A percentile compares a stretch with the other conserved stretches of the same genome.
Evolutionary conservation across 2,113 vertebrate species (phyloP).

Genomic region (Dicaeum eximium): DNA sequence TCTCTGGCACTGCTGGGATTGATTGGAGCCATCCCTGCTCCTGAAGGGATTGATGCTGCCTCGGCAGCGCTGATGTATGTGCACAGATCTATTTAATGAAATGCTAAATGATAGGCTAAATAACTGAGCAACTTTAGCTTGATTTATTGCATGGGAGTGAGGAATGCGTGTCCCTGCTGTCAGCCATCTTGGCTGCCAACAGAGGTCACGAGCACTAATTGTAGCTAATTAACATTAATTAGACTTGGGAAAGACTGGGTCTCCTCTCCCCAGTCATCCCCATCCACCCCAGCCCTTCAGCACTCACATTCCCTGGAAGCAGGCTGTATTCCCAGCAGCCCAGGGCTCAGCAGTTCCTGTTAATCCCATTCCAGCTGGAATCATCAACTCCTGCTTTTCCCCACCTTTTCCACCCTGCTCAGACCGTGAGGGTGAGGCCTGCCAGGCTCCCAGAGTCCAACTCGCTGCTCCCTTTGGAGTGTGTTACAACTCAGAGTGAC

Average conservation of each 20-base stretch:
- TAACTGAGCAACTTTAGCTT: slow-evolving; percentile 18
- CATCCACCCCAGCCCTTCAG: not conserved
- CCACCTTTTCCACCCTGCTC: not conserved
- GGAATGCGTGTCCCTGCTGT: not conserved
- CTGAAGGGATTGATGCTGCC: not conserved
- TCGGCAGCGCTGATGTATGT: not conserved
- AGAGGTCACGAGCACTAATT: not conserved
- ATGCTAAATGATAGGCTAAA: slow-evolving; percentile 43
- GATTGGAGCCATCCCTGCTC: not conserved
- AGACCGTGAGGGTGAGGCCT: rapidly evolving
- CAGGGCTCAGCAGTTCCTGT: not conserved
- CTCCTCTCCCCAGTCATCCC: not conserved
- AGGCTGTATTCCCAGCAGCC: not conserved
- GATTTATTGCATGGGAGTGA: slow-evolving; percentile 20
- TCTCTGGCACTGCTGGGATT: not conserved
- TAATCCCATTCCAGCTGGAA: not conserved
- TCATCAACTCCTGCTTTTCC: not conserved
- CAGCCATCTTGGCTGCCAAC: slow-evolving; percentile 40
- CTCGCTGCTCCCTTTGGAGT: not conserved
- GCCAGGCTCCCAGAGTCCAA: rapidly evolving
- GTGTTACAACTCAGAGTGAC: rapidly evolving
- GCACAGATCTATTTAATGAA: not conserved
- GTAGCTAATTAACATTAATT: slow-evolving; percentile 49
- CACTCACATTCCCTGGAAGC: not conserved
- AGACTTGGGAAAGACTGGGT: not conserved